phyloP scores from a whole-genome alignment of 2,888 invertebrate species.

The Taphrorychus bicolor region DNA sequence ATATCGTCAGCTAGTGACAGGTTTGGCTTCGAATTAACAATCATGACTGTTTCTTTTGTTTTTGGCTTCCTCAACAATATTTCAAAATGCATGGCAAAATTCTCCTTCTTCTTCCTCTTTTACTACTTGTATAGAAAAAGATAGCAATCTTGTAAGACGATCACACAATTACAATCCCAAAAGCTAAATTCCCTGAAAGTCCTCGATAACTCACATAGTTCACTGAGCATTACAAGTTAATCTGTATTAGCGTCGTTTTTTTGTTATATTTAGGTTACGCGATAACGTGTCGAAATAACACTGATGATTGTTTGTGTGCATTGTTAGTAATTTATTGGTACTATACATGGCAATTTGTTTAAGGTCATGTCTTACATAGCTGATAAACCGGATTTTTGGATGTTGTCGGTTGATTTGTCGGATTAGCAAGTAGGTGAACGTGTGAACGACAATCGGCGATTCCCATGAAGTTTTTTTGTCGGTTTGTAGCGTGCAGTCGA shows the following conservation, averaged over 20 bases:
- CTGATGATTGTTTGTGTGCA: conserved; percentile 20
- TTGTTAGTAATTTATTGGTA: conserved; percentile 23
- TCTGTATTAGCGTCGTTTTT: not conserved
- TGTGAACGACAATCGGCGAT: not conserved
- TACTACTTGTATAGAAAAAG: no score
- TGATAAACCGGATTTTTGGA: conserved; percentile 11
- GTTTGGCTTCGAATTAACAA: no score
- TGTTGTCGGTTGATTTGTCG: not conserved
- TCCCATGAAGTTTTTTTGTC: not conserved
- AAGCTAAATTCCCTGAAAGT: not conserved
- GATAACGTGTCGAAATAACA: conserved; percentile 25
- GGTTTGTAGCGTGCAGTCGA: no score
- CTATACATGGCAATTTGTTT: conserved; percentile 17
- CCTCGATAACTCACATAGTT: not conserved
- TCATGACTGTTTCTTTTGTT: no score
- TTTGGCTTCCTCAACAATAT: no score
- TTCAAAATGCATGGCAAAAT: no score
- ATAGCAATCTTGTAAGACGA: no score
- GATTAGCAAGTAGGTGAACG: not conserved
- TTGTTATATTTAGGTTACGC: conserved; percentile 9
- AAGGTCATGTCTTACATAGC: conserved; percentile 16
- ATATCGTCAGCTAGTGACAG: no score
- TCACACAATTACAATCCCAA: not conserved
- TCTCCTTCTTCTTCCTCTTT: no score
- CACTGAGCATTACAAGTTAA: not conserved